Evolutionary conservation across 2,113 vertebrate genomes (phyloP).

Genomic region (Martes martes): DNA sequence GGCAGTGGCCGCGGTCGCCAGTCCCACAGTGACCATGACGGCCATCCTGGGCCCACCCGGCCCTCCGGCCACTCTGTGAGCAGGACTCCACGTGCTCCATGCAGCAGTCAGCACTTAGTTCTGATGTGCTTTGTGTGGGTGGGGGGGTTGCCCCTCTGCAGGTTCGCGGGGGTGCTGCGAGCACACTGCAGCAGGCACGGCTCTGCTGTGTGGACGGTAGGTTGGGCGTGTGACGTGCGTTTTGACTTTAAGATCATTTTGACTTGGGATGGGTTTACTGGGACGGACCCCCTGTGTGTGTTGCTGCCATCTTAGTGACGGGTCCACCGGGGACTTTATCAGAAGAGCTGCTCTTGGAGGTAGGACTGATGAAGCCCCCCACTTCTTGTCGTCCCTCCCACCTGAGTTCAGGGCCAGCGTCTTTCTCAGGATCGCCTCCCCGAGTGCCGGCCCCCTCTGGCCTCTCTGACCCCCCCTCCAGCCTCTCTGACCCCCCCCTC

Average conservation of each 20-base stretch:
- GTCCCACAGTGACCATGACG: not conserved
- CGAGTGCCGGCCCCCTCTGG: not conserved
- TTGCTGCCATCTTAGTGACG: accelerated
- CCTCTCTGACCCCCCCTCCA: not conserved
- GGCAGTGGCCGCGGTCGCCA: not conserved
- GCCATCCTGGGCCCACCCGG: not conserved
- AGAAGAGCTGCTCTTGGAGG: not conserved
- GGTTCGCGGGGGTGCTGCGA: accelerated
- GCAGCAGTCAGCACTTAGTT: accelerated
- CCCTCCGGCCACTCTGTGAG: not conserved
- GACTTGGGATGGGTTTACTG: not conserved
- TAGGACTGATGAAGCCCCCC: not conserved
- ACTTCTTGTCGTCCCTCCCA: not conserved
- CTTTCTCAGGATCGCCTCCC: not conserved
- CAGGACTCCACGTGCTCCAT: not conserved
- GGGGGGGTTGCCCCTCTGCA: not conserved
- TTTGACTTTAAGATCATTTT: not conserved
- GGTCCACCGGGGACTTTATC: not conserved
- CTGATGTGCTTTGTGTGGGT: not conserved
- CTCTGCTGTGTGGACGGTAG: not conserved
- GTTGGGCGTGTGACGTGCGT: not conserved
- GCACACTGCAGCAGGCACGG: not conserved
- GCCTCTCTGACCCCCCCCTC: too few relatives aligned
- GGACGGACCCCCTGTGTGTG: not conserved
- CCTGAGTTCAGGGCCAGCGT: not conserved